Percentiles rank a stretch among this genome's conserved stretches.
phyloP scores from a whole-genome alignment of 2,797 vertebrate species.

The Sardinella longiceps region DNA sequence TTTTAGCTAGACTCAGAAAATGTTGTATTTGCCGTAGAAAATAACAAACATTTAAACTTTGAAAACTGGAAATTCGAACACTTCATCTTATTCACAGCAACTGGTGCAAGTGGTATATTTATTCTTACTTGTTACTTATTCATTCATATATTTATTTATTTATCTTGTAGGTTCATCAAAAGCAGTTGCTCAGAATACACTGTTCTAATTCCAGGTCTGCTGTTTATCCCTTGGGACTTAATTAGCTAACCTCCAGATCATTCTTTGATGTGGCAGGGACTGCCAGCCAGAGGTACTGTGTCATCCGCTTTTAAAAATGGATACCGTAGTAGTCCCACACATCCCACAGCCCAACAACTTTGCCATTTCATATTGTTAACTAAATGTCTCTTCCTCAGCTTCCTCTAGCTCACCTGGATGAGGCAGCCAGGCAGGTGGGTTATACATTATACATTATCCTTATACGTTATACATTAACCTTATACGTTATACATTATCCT shows the following conservation, averaged over 20 bases:
- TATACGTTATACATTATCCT: too few relatives aligned
- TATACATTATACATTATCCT: too few relatives aligned
- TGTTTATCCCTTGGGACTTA: conserved; percentile 47
- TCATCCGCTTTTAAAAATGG: conserved; percentile 41
- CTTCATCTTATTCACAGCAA: neutral
- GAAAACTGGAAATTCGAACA: neutral
- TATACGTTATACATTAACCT: too few relatives aligned
- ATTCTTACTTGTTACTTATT: neutral
- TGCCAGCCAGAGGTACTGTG: conserved; percentile 31
- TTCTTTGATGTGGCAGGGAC: conserved; percentile 42
- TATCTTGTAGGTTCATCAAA: conserved; percentile 44
- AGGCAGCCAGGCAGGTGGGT: conserved; percentile 13
- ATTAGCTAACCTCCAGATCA: conserved; percentile 48
- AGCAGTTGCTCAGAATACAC: conserved; percentile 36
- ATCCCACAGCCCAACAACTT: neutral
- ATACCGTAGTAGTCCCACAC: conserved; percentile 28
- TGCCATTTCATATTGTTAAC: neutral
- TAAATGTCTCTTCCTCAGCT: neutral
- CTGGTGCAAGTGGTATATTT: neutral
- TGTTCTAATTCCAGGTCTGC: conserved; percentile 42
- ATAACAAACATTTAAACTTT: neutral
- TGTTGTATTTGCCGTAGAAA: neutral
- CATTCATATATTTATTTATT: neutral
- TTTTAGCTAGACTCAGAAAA: neutral
- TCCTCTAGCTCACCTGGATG: neutral